Percentiles rank a stretch among this genome's conserved stretches.
Conservation (phyloP, 2,888 invertebrate species). For the Hirtodrosophila confusa region DNA sequence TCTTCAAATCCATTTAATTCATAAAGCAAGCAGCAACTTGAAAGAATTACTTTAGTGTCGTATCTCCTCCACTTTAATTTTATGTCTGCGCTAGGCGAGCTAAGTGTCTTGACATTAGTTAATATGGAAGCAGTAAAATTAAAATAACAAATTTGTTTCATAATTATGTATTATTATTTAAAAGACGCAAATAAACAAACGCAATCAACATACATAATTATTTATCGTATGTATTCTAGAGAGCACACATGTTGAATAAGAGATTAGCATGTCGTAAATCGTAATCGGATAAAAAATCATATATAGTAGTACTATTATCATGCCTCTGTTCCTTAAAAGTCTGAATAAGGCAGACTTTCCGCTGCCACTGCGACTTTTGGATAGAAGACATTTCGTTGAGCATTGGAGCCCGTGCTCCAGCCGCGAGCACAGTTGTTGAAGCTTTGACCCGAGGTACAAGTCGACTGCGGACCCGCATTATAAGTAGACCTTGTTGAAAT, state of each 20-base stretch:
- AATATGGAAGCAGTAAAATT: no score
- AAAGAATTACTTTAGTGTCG: no score
- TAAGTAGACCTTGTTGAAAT: slow-evolving; percentile 14
- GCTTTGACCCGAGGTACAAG: slow-evolving; percentile 84
- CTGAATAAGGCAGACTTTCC: slow-evolving; percentile 70
- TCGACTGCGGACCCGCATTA: slow-evolving; percentile 16
- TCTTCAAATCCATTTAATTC: no score
- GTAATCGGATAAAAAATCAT: slow-evolving; percentile 20
- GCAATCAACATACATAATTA: slow-evolving; percentile 31
- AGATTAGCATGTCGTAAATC: slow-evolving; percentile 48
- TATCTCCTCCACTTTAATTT: no score
- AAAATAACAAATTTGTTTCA: slow-evolving; percentile 16
- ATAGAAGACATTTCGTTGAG: slow-evolving; percentile 7
- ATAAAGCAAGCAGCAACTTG: no score
- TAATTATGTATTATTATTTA: slow-evolving; percentile 43
- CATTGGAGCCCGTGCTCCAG: slow-evolving; percentile 85
- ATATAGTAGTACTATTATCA: neutral
- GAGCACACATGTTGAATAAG: slow-evolving; percentile 3
- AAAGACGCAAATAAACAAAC: slow-evolving; percentile 63
- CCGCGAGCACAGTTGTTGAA: slow-evolving; percentile 94
- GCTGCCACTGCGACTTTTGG: slow-evolving; percentile 19
- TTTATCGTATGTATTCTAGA: slow-evolving; percentile 11
- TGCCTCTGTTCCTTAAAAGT: slow-evolving; percentile 55
- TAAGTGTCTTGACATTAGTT: no score
- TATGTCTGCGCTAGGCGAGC: no score